Conservation (phyloP, 2,797 vertebrate genomes). For the Galaxias olidus region DNA sequence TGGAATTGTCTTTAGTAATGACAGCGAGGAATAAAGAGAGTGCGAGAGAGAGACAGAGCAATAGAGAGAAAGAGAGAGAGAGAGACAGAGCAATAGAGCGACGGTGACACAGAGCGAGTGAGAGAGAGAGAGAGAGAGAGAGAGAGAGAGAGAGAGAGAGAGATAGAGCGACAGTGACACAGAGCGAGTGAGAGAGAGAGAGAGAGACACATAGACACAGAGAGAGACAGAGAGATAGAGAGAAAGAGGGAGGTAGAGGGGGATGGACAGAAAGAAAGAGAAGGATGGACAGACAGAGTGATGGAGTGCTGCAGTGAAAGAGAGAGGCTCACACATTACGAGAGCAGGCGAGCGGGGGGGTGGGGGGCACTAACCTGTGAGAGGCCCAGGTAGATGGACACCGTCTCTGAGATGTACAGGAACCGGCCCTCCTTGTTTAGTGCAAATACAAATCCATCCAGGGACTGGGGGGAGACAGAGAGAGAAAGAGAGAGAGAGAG, state of each 20-base stretch:
- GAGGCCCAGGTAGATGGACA: constrained; percentile 99
- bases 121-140: constrained; percentile 1
- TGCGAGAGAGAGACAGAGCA: not conserved
- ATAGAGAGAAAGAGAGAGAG: constrained; percentile 1
- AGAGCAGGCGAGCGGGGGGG: not conserved
- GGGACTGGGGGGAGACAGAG: constrained; percentile 81
- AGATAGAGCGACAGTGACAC: not conserved
- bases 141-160: not conserved
- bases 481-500: constrained; percentile 39
- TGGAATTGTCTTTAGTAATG: constrained; percentile 61
- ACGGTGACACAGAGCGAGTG: not conserved
- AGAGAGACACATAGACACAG: not conserved
- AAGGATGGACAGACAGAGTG: not conserved
- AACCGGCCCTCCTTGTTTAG: constrained; percentile 99
- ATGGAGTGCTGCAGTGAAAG: not conserved
- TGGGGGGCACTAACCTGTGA: constrained; percentile 88
- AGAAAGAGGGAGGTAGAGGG: not conserved
- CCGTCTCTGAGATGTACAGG: constrained; percentile 99
- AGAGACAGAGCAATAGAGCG: not conserved
- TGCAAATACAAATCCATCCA: constrained; percentile 99
- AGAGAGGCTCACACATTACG: too few relatives aligned
- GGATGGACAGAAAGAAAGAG: too few relatives aligned
- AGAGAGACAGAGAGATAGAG: not conserved
- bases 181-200: not conserved
- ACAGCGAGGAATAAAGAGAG: constrained; percentile 16